Base-by-base conservation (phyloP, 2,888 invertebrate species). In the Artemia sinica region DNA sequence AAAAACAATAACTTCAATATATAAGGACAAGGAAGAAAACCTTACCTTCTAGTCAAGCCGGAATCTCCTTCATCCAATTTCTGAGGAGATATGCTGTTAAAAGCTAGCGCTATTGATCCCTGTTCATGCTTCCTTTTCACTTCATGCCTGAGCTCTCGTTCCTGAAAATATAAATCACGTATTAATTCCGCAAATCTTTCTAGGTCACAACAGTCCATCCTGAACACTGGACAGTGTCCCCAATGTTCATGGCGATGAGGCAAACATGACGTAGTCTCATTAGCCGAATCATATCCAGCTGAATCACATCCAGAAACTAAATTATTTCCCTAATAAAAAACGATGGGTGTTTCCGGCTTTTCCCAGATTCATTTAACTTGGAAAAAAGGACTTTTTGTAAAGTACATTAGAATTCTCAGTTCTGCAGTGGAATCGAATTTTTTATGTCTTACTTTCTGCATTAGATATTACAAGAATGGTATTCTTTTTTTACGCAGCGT, bases 81-180 rank as follows among this genome's bases (percentile, higher is more conserved):
- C 63, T 58, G n/a, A 9, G 63, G 28, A 8, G 14, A 18, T 28
- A 28, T 28, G 28, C 63, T 58, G 11, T 28, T 28, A 58, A 58
- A 58, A n/a, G 63, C 63, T 58, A 58, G 28, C 28, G 14, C 63
- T 18, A 58, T 58, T 28, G 63, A 58, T n/a, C 63, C 63, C 28
- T 58, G 63, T 58, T 58, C 63, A 58, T 58, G 8, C 63, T 58
- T 58, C 63, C 63, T 58, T 28, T 28, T n/a, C 63, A 58, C 63
- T 58, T 58, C 63, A n/a, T 18, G 63, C 63, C 63, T n/a, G 1
- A 28, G n/a, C 28, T 58, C 63, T 28, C 63, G n/a, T 58, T 58
- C 63, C 63, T 58, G 63, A 28, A 58, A 58, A 58, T 58, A 58
- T 18, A 58, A 8, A 58, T 58, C 28, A 41, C 41, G 41, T 41